A percentile compares a stretch with the other conserved stretches of the same genome.
These are phyloP conservation scores for Isurus oxyrinchus DNA, from an alignment of 2,113 vertebrate genomes.

Conservation along the genomic window DNA sequence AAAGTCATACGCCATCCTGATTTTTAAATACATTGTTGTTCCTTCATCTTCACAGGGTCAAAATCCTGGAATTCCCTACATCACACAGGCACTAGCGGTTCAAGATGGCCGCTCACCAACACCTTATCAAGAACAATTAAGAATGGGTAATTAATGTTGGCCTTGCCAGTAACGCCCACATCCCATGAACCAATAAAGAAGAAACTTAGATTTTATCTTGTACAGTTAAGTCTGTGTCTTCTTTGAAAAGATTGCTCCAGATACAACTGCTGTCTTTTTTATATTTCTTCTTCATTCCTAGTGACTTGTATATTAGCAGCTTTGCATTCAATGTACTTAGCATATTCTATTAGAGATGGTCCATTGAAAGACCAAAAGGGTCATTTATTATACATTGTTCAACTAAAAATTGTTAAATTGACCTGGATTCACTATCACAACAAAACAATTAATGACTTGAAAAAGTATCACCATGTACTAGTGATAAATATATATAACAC, in stretches of 20 bases:
- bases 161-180: too few relatives aligned
- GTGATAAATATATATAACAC: not conserved
- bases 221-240: not conserved
- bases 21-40: too few relatives aligned
- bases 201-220: not conserved
- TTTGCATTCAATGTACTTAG: not conserved
- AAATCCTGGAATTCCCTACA: too few relatives aligned
- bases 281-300: not conserved
- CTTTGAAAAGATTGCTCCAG: not conserved
- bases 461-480: not conserved
- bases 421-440: not conserved
- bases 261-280: not conserved
- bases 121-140: too few relatives aligned
- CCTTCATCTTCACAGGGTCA: too few relatives aligned
- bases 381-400: not conserved
- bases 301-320: not conserved
- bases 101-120: too few relatives aligned
- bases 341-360: not conserved
- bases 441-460: not conserved
- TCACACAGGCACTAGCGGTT: too few relatives aligned
- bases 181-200: too few relatives aligned
- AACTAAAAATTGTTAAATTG: not conserved
- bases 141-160: too few relatives aligned
- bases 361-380: not conserved
- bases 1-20: too few relatives aligned